Conservation (phyloP, 2,888 invertebrate species). For the Drosophila barbarae region DNA sequence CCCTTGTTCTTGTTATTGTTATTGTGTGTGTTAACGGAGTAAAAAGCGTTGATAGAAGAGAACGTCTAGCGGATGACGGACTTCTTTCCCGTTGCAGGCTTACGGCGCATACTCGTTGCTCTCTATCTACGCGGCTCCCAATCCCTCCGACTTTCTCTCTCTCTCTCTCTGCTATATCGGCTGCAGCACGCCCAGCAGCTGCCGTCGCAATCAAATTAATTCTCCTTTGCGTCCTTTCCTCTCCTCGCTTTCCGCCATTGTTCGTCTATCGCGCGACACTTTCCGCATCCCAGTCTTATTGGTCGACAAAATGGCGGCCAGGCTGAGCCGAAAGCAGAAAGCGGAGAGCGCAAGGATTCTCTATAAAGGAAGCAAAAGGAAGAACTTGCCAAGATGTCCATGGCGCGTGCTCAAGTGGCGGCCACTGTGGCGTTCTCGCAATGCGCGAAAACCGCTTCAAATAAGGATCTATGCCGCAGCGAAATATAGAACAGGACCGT, state of each 20-base stretch:
- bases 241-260: slow-evolving; percentile 53
- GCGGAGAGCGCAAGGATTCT: slow-evolving; percentile 42
- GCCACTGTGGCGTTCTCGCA: slow-evolving; percentile 12
- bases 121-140: slow-evolving; percentile 3
- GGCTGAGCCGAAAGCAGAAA: slow-evolving; percentile 47
- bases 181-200: slow-evolving; percentile 55
- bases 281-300: slow-evolving; percentile 39
- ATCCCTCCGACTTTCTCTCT: background rate
- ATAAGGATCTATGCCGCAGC: slow-evolving; percentile 32
- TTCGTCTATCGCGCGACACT: slow-evolving; percentile 38
- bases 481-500: slow-evolving; percentile 31
- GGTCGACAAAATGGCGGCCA: slow-evolving; percentile 55
- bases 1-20: slow-evolving; percentile 37
- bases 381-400: slow-evolving; percentile 34
- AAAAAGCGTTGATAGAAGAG: slow-evolving; percentile 12
- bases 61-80: slow-evolving; percentile 31
- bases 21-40: slow-evolving; percentile 30
- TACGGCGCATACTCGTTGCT: slow-evolving; percentile 41
- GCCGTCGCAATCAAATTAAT: slow-evolving; percentile 73
- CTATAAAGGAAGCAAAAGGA: slow-evolving; percentile 10
- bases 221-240: slow-evolving; percentile 53
- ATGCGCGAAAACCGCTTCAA: slow-evolving; percentile 44
- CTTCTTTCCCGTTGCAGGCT: slow-evolving; percentile 38
- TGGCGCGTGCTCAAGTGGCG: slow-evolving; percentile 59
- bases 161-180: slow-evolving; percentile 11